Evolutionary conservation across 1,140 invertebrate genomes (phyloP), one percentile per base, ranked within the genome.

Genomic region (Heliconius melpomene): DNA sequence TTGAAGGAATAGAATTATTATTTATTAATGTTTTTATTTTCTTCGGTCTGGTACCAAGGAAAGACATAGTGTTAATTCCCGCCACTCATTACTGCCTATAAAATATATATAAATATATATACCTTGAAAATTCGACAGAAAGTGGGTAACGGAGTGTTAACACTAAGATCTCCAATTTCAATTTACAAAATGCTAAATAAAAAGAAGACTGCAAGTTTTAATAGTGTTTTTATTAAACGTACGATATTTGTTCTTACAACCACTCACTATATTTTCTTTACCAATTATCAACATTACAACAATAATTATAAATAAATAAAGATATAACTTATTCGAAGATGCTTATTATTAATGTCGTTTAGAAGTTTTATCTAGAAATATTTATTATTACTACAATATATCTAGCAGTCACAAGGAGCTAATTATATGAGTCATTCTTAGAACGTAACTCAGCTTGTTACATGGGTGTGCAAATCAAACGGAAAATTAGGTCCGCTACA

Each of bases 401-500:
- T 0, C 3, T 6, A 16, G 60, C 7, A 46, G 60, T 66, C 60
- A 66, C 26, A 66, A 18, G 60, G 3, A 66, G 60, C 60, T 66
- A 66, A 66, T 66, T 26, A 66, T 23, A 29, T 66, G 60, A 66
- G 26, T 66, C 60, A 66, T 66, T 26, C 26, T 29, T 29, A 66
- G 8, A 66, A 66, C 26, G 60, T 66, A 66, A 29, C 60, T 29
- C 26, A 26, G 23, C 60, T 66, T 66, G 60, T 29, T 29, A 66
- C 60, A 29, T 29, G 60, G 9, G 23, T 26, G 60, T 29, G 60
- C 60, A 66, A 66, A 66, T 66, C 9, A 29, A 66, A 66, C 60
- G 60, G 60, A 66, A 66, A 66, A 66, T 66, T 66, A 66, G 23
- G 60, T 66, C 11, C 60, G 11, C 60, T 66, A 13, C 26, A 66